phyloP scores from a whole-genome alignment of 2,888 invertebrate species.

The Yponomeuta malinellus region DNA sequence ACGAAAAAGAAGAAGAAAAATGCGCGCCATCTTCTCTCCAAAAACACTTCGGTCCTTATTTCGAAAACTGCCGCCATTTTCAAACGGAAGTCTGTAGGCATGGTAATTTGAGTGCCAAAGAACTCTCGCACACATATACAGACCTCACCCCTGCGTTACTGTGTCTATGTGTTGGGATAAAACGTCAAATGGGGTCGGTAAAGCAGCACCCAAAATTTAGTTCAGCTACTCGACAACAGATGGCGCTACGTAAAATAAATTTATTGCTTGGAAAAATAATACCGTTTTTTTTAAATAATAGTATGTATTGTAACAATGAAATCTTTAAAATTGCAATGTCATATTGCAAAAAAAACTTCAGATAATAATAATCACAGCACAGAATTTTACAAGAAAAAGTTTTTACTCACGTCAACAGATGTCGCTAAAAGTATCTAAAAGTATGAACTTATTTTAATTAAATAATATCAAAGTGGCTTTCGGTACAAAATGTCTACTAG shows the following conservation, averaged over 20 bases:
- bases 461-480: constrained; percentile 54
- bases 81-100: constrained; percentile 2
- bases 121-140: constrained; percentile 42
- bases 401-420: constrained; percentile 31
- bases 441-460: constrained; percentile 19
- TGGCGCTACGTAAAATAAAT: constrained; percentile 28
- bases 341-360: not conserved
- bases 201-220: constrained; percentile 32
- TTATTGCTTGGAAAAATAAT: not conserved
- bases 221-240: constrained; percentile 43
- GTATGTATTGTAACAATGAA: not conserved
- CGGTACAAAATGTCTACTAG: constrained; percentile 57
- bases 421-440: constrained; percentile 36
- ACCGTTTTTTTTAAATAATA: not conserved
- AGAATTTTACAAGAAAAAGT: not conserved
- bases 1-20: not conserved
- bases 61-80: constrained; percentile 16
- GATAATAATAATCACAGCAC: not conserved
- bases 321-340: not conserved
- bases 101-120: not conserved
- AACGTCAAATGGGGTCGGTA: constrained; percentile 34
- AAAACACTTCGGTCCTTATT: not conserved
- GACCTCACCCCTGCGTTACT: constrained; percentile 12
- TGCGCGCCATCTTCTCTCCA: not conserved
- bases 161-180: constrained; percentile 3